phyloP scores from a whole-genome alignment of 2,113 vertebrate species.

The Aepyceros melampus region DNA sequence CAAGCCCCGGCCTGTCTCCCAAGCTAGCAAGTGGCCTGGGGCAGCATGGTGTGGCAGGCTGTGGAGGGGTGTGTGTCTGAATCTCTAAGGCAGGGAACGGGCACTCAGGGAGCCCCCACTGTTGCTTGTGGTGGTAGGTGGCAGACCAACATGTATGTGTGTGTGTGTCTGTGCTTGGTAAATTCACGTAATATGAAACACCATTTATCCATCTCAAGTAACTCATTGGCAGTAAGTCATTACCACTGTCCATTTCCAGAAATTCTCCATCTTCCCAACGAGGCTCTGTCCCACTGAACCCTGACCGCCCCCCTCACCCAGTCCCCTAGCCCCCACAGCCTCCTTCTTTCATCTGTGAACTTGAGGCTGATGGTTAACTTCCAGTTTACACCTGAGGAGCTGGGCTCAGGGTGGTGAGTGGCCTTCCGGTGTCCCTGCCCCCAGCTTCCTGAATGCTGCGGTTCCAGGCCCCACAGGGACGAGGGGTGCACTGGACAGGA shows the following conservation, averaged over 20 bases:
- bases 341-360: too few relatives aligned
- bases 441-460: neutral
- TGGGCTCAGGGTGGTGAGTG: neutral
- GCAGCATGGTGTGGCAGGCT: neutral
- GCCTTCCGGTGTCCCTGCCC: fast-evolving
- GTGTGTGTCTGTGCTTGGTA: neutral
- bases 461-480: neutral
- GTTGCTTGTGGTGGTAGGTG: neutral
- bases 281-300: neutral
- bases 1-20: neutral
- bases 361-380: neutral
- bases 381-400: neutral
- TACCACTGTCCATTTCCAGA: neutral
- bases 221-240: neutral
- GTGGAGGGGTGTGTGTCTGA: neutral
- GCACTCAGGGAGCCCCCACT: neutral
- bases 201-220: neutral
- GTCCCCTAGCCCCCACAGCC: neutral
- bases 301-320: fast-evolving
- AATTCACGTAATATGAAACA: neutral
- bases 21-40: neutral
- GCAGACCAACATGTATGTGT: neutral
- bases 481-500: neutral
- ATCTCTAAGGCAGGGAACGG: neutral
- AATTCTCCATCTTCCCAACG: neutral